Base-by-base conservation (phyloP, 1,140 invertebrate species). In the Parasteatoda tepidariorum region DNA sequence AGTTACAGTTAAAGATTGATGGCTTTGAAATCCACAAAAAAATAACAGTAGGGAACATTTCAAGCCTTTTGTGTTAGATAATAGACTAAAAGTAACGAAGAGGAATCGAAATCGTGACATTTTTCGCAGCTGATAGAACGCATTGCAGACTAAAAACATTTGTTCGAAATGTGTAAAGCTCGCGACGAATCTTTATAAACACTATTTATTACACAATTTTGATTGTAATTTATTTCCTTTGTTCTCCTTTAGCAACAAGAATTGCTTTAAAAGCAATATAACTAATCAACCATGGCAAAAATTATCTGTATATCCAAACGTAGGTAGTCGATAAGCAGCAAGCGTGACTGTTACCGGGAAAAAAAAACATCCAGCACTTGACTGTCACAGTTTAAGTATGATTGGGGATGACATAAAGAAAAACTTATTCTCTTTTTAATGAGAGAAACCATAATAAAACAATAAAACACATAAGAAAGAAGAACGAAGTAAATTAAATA, bases 1-100 rank as follows among this genome's bases (percentile, higher is more conserved):
- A 78, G 74, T 66, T 54, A 66, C 34, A 73, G 54, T 78, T 24
- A 30, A 66, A 64, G 74, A 78, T 78, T 66, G 61, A 78, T 78
- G 74, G 61, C 15, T 48, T 26, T 33, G 30, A 26, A 24, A 24
- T 22, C 15, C 26, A 11, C 18, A 26, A 26, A 13, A 24, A 61
- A 24, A 24, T 22, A 61, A 26, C 9, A 61, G 48, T 55, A 55
- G 22, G 48, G 13, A 22, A 55, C 48, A 55, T 24, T 9, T 24
- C 22, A 24, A 61, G 11, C 26, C 59, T 24, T 61, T 30, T 11
- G 13, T 61, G 13, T 48, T 18, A 48, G 38, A 48, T 48, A 48
- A 48, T 48, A 48, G 18, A 18, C 18, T 48, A 48, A 48, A 48
- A 48, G 18, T 13, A 18, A 48, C n/a, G n/a, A 9, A 48, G 9